A percentile compares a stretch with the other conserved stretches of the same genome.
phyloP scores from a whole-genome alignment of 1,140 invertebrate species.

The Oscheius sp. region DNA sequence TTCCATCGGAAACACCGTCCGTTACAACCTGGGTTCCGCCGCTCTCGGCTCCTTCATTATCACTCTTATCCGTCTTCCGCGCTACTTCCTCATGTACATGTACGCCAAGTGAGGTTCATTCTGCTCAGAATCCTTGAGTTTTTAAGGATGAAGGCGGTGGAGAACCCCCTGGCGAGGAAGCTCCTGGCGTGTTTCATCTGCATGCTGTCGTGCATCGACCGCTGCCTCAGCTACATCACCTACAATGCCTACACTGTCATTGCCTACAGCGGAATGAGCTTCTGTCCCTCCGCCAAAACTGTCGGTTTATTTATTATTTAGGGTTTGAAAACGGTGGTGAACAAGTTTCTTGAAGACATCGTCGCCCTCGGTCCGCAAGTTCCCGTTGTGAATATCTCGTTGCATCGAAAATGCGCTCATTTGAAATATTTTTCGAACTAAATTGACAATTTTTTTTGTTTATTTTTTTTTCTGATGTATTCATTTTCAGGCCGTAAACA shows the following conservation, averaged over 20 bases:
- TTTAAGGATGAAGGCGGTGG: constrained; percentile 7
- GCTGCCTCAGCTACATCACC: constrained; percentile 15
- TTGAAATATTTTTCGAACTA: too few relatives aligned
- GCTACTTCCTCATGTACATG: constrained; percentile 22
- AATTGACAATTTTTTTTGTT: too few relatives aligned
- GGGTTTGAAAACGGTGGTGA: too few relatives aligned
- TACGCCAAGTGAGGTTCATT: constrained; percentile 7
- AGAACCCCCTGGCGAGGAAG: background rate
- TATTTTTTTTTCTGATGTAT: background rate
- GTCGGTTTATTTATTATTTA: constrained; percentile 2
- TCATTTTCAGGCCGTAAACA: constrained; percentile 10
- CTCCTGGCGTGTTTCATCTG: background rate
- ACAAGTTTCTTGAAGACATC: too few relatives aligned
- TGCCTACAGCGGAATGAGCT: constrained; percentile 6
- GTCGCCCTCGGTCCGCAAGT: too few relatives aligned
- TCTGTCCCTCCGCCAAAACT: constrained; percentile 20
- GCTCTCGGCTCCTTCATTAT: constrained; percentile 9
- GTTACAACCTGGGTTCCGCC: constrained; percentile 5
- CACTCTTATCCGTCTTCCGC: constrained; percentile 6
- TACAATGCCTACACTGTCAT: constrained; percentile 25
- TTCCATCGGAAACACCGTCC: background rate
- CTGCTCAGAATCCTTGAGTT: background rate
- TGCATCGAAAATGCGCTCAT: too few relatives aligned
- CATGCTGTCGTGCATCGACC: constrained; percentile 5
- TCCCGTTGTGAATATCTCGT: too few relatives aligned